Percentiles rank a stretch among this genome's conserved stretches.
phyloP scores from a whole-genome alignment of 2,888 invertebrate genomes.

The Acrocera orbiculus region DNA sequence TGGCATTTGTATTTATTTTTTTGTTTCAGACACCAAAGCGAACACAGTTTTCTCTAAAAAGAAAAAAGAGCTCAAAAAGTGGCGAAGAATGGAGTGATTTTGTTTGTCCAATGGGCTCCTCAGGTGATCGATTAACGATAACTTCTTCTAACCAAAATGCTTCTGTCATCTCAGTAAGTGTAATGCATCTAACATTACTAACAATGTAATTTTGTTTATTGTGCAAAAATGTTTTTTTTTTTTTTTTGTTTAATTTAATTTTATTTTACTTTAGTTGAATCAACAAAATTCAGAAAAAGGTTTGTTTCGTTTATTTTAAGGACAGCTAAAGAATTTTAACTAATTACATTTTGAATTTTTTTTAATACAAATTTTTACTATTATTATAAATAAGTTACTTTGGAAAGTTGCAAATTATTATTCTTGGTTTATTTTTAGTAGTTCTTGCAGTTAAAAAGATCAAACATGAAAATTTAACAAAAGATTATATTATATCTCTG shows the following conservation, averaged over 20 bases:
- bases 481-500: too few species aligned
- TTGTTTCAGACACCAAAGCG: slow-evolving; percentile 56
- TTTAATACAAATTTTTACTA: too few species aligned
- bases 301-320: too few species aligned
- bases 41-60: slow-evolving; percentile 70
- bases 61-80: slow-evolving; percentile 65
- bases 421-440: too few species aligned
- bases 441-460: too few species aligned
- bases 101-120: slow-evolving; percentile 51
- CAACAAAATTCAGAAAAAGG: too few species aligned
- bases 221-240: not conserved
- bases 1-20: slow-evolving; percentile 1
- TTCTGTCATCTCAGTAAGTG: slow-evolving; percentile 12
- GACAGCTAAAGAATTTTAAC: too few species aligned
- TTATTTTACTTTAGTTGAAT: too few species aligned
- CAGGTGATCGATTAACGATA: slow-evolving; percentile 13
- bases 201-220: slow-evolving; percentile 1
- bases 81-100: slow-evolving; percentile 73
- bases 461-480: too few species aligned
- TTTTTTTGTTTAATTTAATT: not conserved
- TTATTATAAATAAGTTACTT: too few species aligned
- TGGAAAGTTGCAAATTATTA: too few species aligned
- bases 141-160: slow-evolving; percentile 12
- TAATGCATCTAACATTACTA: slow-evolving; percentile 6
- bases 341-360: too few species aligned